These are phyloP conservation scores for Acrocephalus kingi DNA, from an alignment of 2,113 vertebrate species.

Conservation along the genomic window DNA sequence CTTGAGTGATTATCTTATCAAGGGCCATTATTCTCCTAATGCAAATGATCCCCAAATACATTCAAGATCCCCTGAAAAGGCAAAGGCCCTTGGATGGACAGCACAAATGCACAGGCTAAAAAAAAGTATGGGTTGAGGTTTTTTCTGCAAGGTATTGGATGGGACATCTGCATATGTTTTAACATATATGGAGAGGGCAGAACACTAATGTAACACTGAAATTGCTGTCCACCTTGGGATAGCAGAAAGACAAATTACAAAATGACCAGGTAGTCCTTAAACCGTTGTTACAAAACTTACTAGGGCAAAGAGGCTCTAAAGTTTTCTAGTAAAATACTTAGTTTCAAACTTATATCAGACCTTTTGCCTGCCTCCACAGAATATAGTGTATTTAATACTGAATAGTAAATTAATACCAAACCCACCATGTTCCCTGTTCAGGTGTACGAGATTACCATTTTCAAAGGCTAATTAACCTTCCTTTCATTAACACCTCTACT, in stretches of 20 bases:
- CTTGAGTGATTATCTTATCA: neutral
- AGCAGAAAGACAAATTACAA: neutral
- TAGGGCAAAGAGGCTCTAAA: neutral
- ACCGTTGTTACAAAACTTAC: neutral
- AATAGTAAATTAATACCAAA: neutral
- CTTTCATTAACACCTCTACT: neutral
- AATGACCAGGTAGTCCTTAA: neutral
- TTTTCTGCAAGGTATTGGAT: fast-evolving
- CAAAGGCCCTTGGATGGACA: neutral
- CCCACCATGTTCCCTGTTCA: too few relatives aligned
- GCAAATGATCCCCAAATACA: neutral
- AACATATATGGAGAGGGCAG: neutral
- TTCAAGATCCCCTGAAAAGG: neutral
- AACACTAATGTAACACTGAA: neutral
- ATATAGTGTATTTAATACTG: neutral
- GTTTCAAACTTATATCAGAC: neutral
- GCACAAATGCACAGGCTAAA: neutral
- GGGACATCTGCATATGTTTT: neutral
- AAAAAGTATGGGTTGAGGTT: fast-evolving
- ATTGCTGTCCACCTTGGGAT: fast-evolving
- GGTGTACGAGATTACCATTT: neutral
- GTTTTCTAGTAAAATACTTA: neutral
- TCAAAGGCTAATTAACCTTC: neutral
- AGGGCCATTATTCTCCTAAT: neutral
- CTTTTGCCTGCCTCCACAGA: neutral